Base-by-base conservation (phyloP, 2,888 invertebrate genomes). In the Chymomyza caudatula region DNA sequence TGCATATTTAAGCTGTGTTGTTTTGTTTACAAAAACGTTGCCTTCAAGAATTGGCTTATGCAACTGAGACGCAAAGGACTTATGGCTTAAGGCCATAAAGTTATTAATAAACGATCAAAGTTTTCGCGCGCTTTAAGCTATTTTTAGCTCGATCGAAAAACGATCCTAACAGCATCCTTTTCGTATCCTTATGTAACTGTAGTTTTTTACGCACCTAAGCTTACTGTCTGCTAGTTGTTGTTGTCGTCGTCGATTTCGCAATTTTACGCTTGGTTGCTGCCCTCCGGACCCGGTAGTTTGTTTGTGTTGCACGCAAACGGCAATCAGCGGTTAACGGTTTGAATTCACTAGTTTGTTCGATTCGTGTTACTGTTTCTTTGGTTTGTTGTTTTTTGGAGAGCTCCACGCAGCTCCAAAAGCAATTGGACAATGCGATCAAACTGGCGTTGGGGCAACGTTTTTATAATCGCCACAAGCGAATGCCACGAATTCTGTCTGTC, bases 181-280 rank as follows among this genome's bases (percentile, higher is more conserved):
- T n/a, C n/a, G 11, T 37, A 37, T 37, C 5, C 25, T 25, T 25
- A 25, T 37, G 11, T 29, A 29, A 29, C 2, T 37, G 2, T 13
- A 37, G 2, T 52, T 65, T 23, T 47, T 56, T 78, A 76, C 77
- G 67, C 65, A 83, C 83, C 73, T 82, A 52, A 63, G 42, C 54
- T 66, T 62, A 44, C 8, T 44, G 53, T n/a, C 43, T n/a, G n/a
- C n/a, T 55, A 6, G 17, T 47, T 47, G 17, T 47, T 1, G 53
- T 43, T 5, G 53, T 66, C 94, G 72, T 96, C 96, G 67, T 96
- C 96, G 89, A 94, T 96, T 91, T 94, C 95, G 85, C 96, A 96
- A 91, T 93, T 93, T 88, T 96, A 94, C 91, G 94, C 94, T 91
- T 92, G 95, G 77, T 96, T 97, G n/a, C 71, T 68, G 74, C 77